Conservation (phyloP, 1,140 invertebrate genomes). For the Drosophila prosaltans region DNA sequence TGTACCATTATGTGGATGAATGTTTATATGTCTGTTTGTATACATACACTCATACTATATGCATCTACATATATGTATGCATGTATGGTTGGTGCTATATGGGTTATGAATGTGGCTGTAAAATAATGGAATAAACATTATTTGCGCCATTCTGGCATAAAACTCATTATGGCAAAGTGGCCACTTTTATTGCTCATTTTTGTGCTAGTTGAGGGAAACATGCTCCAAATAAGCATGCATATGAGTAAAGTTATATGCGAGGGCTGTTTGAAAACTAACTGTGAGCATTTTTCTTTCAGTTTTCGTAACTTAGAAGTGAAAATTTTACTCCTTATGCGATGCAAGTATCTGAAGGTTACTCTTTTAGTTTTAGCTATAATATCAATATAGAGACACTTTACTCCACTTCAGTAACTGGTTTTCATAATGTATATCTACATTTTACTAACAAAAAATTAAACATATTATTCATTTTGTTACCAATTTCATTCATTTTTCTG, state of each 20-base stretch:
- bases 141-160: slow-evolving; percentile 23
- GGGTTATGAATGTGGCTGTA: slow-evolving; percentile 24
- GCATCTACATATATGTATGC: slow-evolving; percentile 10
- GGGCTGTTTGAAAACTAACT: background rate
- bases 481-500: background rate
- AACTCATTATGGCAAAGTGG: slow-evolving; percentile 55
- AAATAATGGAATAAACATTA: slow-evolving; percentile 40
- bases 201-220: slow-evolving; percentile 20
- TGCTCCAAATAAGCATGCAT: slow-evolving; percentile 7
- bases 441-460: too few species aligned
- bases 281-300: too few species aligned
- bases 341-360: too few species aligned
- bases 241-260: slow-evolving; percentile 8
- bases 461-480: too few species aligned
- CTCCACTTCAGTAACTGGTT: too few species aligned
- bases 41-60: background rate
- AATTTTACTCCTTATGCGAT: too few species aligned
- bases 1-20: background rate
- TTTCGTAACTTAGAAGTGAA: too few species aligned
- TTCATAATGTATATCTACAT: too few species aligned
- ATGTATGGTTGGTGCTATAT: background rate
- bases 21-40: background rate
- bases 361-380: too few species aligned
- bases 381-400: too few species aligned
- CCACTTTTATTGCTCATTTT: slow-evolving; percentile 42